Conservation (phyloP, 2,888 invertebrate species). For the Chrysina gloriosa region DNA sequence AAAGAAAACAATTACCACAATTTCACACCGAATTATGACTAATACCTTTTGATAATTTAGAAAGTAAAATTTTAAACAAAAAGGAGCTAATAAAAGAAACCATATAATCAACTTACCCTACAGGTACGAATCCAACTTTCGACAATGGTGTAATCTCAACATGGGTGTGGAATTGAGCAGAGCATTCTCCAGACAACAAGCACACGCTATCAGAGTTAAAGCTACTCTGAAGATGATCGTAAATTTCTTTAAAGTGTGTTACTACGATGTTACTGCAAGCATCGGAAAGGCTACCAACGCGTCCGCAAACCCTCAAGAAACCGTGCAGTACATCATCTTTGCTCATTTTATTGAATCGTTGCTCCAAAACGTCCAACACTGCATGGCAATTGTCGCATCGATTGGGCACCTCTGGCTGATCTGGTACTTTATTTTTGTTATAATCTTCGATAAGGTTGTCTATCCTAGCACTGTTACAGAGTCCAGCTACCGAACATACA, state of each 20-base stretch:
- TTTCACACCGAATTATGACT: too few species aligned
- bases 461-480: constrained; percentile 83
- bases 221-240: constrained; percentile 71
- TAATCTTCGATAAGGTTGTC: constrained; percentile 73
- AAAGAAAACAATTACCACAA: too few species aligned
- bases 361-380: constrained; percentile 67
- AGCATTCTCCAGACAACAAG: constrained; percentile 82
- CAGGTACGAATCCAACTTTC: constrained; percentile 69
- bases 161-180: constrained; percentile 74
- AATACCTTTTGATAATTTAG: too few species aligned
- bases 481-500: constrained; percentile 88
- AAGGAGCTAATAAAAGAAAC: neutral
- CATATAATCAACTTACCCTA: constrained; percentile 58
- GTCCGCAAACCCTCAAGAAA: constrained; percentile 74
- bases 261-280: constrained; percentile 81
- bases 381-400: constrained; percentile 67
- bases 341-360: constrained; percentile 68
- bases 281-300: constrained; percentile 79
- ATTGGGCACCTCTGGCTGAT: constrained; percentile 15
- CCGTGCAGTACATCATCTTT: constrained; percentile 71
- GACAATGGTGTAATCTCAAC: constrained; percentile 70
- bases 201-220: constrained; percentile 77
- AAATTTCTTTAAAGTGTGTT: constrained; percentile 79
- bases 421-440: constrained; percentile 55
- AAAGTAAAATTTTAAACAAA: too few species aligned